These are phyloP conservation scores for Campoletis sonorensis DNA, from an alignment of 1,140 invertebrate genomes.

Conservation along the genomic window DNA sequence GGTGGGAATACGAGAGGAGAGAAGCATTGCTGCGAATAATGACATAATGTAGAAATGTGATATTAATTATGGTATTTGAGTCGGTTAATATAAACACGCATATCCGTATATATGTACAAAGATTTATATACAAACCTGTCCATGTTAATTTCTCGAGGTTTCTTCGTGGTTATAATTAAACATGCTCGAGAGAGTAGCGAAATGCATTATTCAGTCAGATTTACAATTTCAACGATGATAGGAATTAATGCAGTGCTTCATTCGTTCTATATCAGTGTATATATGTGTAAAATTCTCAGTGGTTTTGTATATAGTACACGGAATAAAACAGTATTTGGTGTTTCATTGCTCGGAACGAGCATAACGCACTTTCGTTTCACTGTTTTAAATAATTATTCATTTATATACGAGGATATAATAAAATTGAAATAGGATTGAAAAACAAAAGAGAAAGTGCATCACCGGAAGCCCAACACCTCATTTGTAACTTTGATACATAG, in stretches of 20 bases:
- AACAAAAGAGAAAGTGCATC: not conserved
- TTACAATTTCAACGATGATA: not conserved
- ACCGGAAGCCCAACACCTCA: not conserved
- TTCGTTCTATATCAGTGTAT: not conserved
- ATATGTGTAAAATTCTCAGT: not conserved
- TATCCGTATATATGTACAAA: not conserved
- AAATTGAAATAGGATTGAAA: slow-evolving; percentile 19
- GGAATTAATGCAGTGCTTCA: slow-evolving; percentile 27
- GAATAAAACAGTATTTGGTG: not conserved
- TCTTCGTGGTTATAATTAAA: slow-evolving; percentile 7
- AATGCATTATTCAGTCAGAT: slow-evolving; percentile 36
- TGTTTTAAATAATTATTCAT: slow-evolving; percentile 39
- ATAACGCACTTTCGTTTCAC: not conserved
- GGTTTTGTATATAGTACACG: not conserved
- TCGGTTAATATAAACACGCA: too few relatives aligned
- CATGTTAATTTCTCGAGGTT: not conserved
- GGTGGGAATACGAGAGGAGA: too few relatives aligned
- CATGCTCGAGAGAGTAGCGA: slow-evolving; percentile 6
- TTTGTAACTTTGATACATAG: not conserved
- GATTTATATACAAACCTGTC: not conserved
- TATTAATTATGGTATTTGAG: too few relatives aligned
- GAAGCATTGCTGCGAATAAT: too few relatives aligned
- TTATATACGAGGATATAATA: not conserved
- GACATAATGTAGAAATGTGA: too few relatives aligned
- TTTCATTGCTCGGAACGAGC: not conserved